Evolutionary conservation across 1,140 invertebrate species (phyloP), one percentile per base, ranked within the genome.

Genomic region (Hirudo medicinalis): DNA sequence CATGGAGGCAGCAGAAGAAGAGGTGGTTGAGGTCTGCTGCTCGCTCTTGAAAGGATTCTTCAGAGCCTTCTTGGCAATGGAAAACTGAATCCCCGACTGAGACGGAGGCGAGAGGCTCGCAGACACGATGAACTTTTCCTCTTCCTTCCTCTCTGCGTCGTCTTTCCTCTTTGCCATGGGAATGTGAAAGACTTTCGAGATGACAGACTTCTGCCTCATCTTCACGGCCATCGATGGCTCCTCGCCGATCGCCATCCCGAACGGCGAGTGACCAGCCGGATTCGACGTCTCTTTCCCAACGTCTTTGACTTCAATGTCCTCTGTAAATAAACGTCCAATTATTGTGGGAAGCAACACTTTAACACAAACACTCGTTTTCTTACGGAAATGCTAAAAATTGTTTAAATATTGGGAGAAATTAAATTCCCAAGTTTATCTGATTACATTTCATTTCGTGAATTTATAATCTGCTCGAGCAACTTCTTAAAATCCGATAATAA

Each of bases 221-320:
- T 63, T 63, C 22, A 13, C 15, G 29, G 57, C 57, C 9, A n/a
- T 4, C 8, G 22, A 25, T 6, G 19, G 9, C 8, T 25, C 57
- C 11, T 63, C 57, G 29, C 29, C 57, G 57, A 13, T 32, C 22
- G 22, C 29, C 29, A 9, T 13, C 8, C 22, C 57, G 57, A 32
- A 22, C 1, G 19, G 57, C 54, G 25, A 20, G 54, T 57, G 9
- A 63, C 57, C 19, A 2, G 20, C 20, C 13, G 57, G 57, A 13
- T 2, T n/a, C 9, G 29, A 63, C 6, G 57, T 13, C 19, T 25
- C 22, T 15, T 22, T 25, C 1, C 3, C 29, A 6, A 32, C 29
- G 15, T 32, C 57, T n/a, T 63, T 63, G 29, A 63, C 57, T 20
- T 63, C 57, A 6, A 63, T 63, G 57, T 63, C 57, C 57, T 63